Percentiles rank a stretch among this genome's conserved stretches.
Evolutionary conservation across 2,113 vertebrate genomes (phyloP).

Genomic region (Mobula birostris): DNA sequence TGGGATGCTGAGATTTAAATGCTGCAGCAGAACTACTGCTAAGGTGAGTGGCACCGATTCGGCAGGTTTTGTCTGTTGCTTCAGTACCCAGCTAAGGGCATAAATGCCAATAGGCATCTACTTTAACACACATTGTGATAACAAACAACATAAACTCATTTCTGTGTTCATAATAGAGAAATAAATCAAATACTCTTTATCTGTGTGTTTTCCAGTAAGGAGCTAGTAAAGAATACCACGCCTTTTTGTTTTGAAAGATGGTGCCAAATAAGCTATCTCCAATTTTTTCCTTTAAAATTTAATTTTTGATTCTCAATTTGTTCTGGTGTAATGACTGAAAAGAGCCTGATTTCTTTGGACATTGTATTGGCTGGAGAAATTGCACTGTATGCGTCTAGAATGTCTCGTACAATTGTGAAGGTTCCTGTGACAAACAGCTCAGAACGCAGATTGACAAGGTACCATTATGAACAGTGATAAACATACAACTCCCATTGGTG

Average conservation of each 20-base stretch:
- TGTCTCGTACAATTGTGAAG: not conserved
- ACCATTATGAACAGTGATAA: constrained; percentile 18
- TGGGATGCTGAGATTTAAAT: too few relatives aligned
- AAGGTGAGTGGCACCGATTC: too few relatives aligned
- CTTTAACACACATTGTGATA: not conserved
- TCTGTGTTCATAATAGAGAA: not conserved
- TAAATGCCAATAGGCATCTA: too few relatives aligned
- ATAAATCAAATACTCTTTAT: not conserved
- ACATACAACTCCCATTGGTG: not conserved
- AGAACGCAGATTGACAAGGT: constrained; percentile 28
- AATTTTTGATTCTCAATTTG: not conserved
- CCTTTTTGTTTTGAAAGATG: not conserved
- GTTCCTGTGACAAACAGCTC: constrained; percentile 1
- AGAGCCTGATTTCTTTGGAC: constrained; percentile 13
- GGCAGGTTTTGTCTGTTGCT: too few relatives aligned
- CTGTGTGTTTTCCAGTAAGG: not conserved
- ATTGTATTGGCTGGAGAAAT: not conserved
- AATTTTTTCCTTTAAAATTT: not conserved
- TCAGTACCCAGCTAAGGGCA: too few relatives aligned
- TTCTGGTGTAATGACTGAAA: too few relatives aligned
- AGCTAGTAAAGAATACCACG: not conserved
- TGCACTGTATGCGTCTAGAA: not conserved
- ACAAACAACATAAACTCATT: not conserved
- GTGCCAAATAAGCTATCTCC: not conserved
- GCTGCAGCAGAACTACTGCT: too few relatives aligned